Evolutionary conservation across 1,140 invertebrate species (phyloP), one percentile per base, ranked within the genome.

Genomic region (Batillaria attramentaria): DNA sequence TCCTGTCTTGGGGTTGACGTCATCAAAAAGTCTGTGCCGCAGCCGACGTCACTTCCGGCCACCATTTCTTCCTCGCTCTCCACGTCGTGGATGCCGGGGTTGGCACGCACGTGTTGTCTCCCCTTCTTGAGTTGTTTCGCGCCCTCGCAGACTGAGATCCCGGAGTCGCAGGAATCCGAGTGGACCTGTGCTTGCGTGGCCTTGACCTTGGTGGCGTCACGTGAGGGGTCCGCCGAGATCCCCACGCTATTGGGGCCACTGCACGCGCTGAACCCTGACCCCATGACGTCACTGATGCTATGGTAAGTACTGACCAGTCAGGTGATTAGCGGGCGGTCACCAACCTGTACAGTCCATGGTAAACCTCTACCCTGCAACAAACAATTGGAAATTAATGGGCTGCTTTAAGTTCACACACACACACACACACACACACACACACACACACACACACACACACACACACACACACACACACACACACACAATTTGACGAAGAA

Each of bases 261-360:
- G 66, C 76, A 78, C 43, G 66, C 68, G 65, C 76, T 78, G 66
- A 78, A 78, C 66, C 76, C 76, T 69, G 66, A 70, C 76, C 76
- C 76, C 76, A 78, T 78, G 31, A 24, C 28, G n/a, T 1, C 8
- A 37, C 46, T 54, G 57, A 62, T 8, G 24, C n/a, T 62, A 0
- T 62, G n/a, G 3, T 24, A 28, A 24, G 54, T 37, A 33, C 35
- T 39, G 33, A 28, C n/a, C 16, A 37, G 72, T n/a, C 42, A 46
- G 20, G 33, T 0, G 65, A 68, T 8, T 20, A 10, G 18, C 37
- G 16, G 3, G 33, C 35, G 31, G 6, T 74, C 72, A 57, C 16
- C 18, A 37, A 54, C 35, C 16, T 24, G 39, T n/a, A 37, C 37
- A 35, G 6, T 73, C 28, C 43, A 74, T 57, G 35, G 2, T 20